Base-by-base conservation (phyloP, 2,888 invertebrate species). In the Eupithecia subfuscata region DNA sequence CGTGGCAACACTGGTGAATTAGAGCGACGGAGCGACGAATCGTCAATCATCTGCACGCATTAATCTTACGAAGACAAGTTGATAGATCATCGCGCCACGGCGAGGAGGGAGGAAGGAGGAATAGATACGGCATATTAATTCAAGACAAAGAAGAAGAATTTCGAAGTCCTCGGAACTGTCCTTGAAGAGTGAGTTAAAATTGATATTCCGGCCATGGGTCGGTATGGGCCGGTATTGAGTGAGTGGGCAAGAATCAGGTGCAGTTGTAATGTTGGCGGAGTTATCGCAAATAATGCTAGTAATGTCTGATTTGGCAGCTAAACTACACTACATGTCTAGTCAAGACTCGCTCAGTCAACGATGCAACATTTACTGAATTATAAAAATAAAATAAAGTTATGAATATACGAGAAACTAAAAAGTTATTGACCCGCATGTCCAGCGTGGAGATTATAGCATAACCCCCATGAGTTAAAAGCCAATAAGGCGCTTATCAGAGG, bases 11-110 rank as follows among this genome's bases (percentile, higher is more conserved):
- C 78, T 87, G 85, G 88, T 87, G 90, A 92, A 92, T 93, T 92
- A 92, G 92, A 90, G 85, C 86, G 89, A 87, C 87, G 86, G 89
- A 88, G 85, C 87, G 89, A 60, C 60, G 88, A 91, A 91, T 94
- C 94, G 94, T 94, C 94, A 92, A 94, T 94, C 94, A 94, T 94
- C 93, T 89, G 86, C 88, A 91, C 93, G 91, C 94, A 94, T 94
- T 94, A 93, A 94, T 94, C 94, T 94, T 94, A 90, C 90, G 94
- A 87, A 93, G 94, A 94, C 94, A 94, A 93, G 91, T 93, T 94
- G 94, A 94, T 94, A 94, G 93, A 93, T 93, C 94, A 94, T 93
- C 92, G 92, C 91, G 88, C 84, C 87, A 88, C 85, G 87, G 86
- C 81, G 84, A 68, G n/a, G 79, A 86, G 78, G 18, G 25, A 71